Base-by-base conservation (phyloP, 2,888 invertebrate genomes). In the Embidobia sp. region DNA sequence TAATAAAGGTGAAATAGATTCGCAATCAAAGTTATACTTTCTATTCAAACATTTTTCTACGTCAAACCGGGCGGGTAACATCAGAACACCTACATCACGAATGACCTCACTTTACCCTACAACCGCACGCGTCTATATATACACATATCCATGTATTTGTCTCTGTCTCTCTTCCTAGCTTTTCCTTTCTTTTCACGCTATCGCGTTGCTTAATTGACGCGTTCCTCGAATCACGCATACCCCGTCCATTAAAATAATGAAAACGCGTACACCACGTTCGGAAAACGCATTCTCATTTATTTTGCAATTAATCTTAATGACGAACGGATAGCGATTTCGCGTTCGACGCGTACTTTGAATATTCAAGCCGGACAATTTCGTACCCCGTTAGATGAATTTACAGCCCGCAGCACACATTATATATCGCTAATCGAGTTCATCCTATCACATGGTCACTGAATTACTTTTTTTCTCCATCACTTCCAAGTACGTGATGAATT, bases 151-250 rank as follows among this genome's bases (percentile, higher is more conserved):
- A 33, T 46, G 5, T 44, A 19, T 11, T 13, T 11, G 55, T 69
- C 26, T 40, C 42, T 10, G 44, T 61, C 46, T 48, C 55, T 63
- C 55, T 63, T 26, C 13, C 37, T 11, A 26, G 63, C 35, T 55
- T 55, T 57, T 64, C 73, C 55, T 64, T 64, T 57, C 57, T 59
- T 57, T 73, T 73, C 57, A 64, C 57, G 64, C 55, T 64, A 63
- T 48, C 63, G 72, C 63, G 55, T 63, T 55, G 63, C 48, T 72
- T 72, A 63, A 72, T 72, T 72, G 72, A 53, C 63, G 72, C 49
- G 55, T 53, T 72, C 63, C 29, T 48, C 55, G 73, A 73, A 64
- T 44, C 64, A 64, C 64, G 73, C 57, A 64, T 49, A 59, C 49
- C 19, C 73, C 42, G 53, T 63, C 48, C 63, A 72, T 72, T 63